These are phyloP conservation scores for Etheostoma nigrum DNA, from an alignment of 2,797 vertebrate species.

Conservation along the genomic window DNA sequence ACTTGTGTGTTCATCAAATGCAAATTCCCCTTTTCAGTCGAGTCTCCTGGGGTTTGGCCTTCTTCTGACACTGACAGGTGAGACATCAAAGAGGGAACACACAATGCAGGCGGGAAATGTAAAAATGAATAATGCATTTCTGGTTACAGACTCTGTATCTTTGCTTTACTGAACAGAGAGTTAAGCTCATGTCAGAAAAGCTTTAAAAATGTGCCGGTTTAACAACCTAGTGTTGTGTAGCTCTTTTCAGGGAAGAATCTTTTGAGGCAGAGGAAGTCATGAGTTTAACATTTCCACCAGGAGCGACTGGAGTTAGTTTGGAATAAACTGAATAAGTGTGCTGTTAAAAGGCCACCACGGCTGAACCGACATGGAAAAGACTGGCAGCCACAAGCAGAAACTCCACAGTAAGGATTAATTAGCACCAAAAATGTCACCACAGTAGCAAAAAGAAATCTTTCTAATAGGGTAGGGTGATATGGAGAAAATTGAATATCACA, in stretches of 20 bases:
- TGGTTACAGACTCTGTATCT: conserved; percentile 15
- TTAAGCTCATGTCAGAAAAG: neutral
- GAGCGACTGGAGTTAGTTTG: conserved; percentile 32
- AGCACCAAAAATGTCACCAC: neutral
- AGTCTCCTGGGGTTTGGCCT: conserved; percentile 29
- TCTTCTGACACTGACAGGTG: conserved; percentile 18
- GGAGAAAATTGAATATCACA: too few species aligned
- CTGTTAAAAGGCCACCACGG: neutral
- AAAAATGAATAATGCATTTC: conserved; percentile 14
- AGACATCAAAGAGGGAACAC: conserved; percentile 31
- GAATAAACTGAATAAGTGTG: conserved; percentile 38
- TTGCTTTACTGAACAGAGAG: neutral
- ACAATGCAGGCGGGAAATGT: conserved; percentile 14
- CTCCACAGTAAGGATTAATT: neutral
- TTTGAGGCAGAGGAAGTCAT: conserved; percentile 21
- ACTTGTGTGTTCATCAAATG: conserved; percentile 37
- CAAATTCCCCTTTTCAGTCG: conserved; percentile 41
- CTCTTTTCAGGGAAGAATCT: conserved; percentile 24
- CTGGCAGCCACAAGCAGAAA: conserved; percentile 10
- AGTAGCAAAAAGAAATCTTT: neutral
- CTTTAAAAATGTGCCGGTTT: neutral
- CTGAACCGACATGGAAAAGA: conserved; percentile 24
- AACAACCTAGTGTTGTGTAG: neutral
- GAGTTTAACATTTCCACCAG: conserved; percentile 42
- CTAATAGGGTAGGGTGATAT: too few species aligned